Evolutionary conservation across 2,888 invertebrate species (phyloP), one percentile per base, ranked within the genome.

Genomic region (Calephelis perditalis): DNA sequence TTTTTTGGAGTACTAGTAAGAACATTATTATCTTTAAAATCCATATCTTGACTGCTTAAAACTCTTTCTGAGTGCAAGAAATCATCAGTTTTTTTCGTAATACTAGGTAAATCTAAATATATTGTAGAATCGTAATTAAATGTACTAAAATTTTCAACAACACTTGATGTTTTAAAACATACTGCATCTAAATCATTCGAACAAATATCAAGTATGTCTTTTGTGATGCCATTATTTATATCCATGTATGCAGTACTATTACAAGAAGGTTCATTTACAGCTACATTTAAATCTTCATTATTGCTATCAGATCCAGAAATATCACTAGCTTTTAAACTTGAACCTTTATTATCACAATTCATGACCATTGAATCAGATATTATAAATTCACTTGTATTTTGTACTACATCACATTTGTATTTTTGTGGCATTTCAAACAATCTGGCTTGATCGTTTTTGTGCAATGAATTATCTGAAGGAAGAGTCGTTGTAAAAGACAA

Each of bases 71-170:
- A 75, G 61, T 84, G 75, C 63, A 87, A 72, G 68, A 87, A 85
- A 59, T 72, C 72, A 68, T 79, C 71, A 0, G 81, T 79, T 59
- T 79, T 76, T 61, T 80, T 81, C 56, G 78, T 73, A 56, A 78
- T 73, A 68, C 79, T 82, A 47, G 90, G 90, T 65, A 86, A 75
- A 73, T 90, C 88, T 77, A 90, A 77, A 68, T 90, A 89, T 56
- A 78, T 73, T 0, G 89, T 89, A 43, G 89, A 88, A 65, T 89
- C 87, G 67, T 82, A 78, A 65, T 73, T 77, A 10, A 74, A 62
- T 35, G 81, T 63, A 59, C 70, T 70, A 58, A 70, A 71, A 63
- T 65, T 65, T 59, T 60, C 57, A 26, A 66, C 65, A 36, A 59
- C 56, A 46, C 52, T 43, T 12, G 76, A 64, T 52, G 65, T 66